Evolutionary conservation across 2,113 vertebrate genomes (phyloP).

Genomic region (Pelodiscus sinensis): DNA sequence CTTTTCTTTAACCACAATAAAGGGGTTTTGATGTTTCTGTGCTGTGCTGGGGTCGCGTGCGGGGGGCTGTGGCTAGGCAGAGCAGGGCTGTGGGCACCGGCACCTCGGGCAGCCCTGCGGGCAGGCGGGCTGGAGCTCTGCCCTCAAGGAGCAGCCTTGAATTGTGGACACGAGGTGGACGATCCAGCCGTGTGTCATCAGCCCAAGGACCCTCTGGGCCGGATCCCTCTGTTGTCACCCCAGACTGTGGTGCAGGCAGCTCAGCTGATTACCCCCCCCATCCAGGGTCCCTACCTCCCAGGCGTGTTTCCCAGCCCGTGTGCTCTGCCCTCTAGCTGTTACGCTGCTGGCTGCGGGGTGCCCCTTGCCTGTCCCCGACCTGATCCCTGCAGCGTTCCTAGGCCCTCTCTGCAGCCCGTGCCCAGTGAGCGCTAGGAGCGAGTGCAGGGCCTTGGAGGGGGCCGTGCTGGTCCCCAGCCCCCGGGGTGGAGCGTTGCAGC

Average conservation of each 20-base stretch:
- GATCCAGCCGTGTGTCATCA: not conserved
- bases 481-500: no score
- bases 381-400: no score
- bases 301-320: not conserved
- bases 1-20: slow-evolving; percentile 37
- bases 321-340: no score
- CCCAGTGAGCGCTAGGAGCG: no score
- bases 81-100: not conserved
- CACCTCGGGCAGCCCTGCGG: no score
- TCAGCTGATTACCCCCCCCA: not conserved
- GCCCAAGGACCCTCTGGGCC: not conserved
- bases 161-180: not conserved
- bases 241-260: no score
- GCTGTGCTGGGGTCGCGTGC: not conserved
- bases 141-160: not conserved
- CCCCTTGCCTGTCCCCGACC: not conserved
- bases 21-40: slow-evolving; percentile 12
- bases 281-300: not conserved
- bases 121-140: not conserved
- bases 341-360: no score
- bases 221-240: not conserved
- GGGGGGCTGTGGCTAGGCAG: not conserved
- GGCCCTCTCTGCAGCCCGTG: no score
- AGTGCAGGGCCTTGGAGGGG: no score
- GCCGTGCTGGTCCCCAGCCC: no score